phyloP scores from a whole-genome alignment of 2,797 vertebrate species.

The Mycteria americana region DNA sequence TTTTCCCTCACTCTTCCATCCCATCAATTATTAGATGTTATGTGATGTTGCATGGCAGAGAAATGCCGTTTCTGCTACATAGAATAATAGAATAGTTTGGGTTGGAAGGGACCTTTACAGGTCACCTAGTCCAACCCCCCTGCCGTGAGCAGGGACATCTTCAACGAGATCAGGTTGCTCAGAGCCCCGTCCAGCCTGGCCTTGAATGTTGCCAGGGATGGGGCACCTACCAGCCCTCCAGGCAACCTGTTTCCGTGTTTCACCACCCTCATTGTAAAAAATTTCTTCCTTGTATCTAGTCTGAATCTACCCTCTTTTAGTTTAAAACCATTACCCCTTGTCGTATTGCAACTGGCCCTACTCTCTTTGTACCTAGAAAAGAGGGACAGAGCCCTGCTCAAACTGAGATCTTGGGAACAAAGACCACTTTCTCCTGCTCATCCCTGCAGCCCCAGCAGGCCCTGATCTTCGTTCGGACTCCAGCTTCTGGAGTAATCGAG shows the following conservation, averaged over 20 bases:
- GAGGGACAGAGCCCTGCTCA: neutral
- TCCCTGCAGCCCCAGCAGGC: neutral
- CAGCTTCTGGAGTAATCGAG: neutral
- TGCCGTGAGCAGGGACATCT: neutral
- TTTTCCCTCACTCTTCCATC: neutral
- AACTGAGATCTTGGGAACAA: neutral
- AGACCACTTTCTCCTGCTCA: neutral
- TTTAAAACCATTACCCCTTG: neutral
- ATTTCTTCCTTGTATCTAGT: neutral
- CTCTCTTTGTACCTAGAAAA: neutral
- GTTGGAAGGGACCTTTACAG: neutral
- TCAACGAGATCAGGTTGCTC: neutral
- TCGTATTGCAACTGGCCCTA: accelerated
- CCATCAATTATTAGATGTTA: neutral
- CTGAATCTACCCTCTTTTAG: neutral
- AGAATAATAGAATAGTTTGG: neutral
- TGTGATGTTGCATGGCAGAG: neutral
- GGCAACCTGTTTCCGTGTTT: neutral
- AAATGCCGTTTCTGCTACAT: neutral
- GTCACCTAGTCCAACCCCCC: accelerated
- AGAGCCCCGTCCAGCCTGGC: neutral
- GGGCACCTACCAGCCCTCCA: neutral
- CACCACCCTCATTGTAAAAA: accelerated
- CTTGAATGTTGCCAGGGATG: neutral
- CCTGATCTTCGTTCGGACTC: neutral